Base-by-base conservation (phyloP, 2,113 vertebrate genomes). In the Boulengeromyrus knoepffleri region DNA sequence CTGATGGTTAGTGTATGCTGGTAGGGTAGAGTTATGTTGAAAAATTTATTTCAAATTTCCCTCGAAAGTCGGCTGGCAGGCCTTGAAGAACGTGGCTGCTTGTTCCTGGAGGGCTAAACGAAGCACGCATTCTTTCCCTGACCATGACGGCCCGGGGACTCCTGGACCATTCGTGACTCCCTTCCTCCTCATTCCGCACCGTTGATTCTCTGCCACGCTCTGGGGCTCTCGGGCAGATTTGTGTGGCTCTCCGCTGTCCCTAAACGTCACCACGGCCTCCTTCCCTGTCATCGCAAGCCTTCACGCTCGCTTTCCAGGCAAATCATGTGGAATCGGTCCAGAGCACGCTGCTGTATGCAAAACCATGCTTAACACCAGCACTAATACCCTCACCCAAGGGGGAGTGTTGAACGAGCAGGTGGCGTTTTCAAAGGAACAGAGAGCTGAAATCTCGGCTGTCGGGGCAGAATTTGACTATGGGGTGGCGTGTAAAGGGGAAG, bases 351-450 rank as follows among this genome's bases (percentile, higher is more conserved):
- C 91, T 92, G 90, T 31, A 88, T 46, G 90, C 91, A 92, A 94
- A 95, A 94, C 94, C 92, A 80, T 89, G 94, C 94, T 94, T 94
- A 93, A 94, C 92, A 91, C 92, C 91, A 88, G 89, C 50, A 15
- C 91, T 93, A 93, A 93, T 94, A 90, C 83, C 45, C 83, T 93
- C 93, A 90, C 89, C 90, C 83, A 3, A 88, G 93, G 91, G 90
- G 91, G 92, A 90, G 91, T 92, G 91, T 47, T 3, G 89, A 90
- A 91, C 91, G 91, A 93, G 92, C 94, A 93, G 93, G 93, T 94
- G 94, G 92, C 93, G 93, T 95, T 95, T 95, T 91, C 92, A 94
- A 93, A 93, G 93, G 93, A 91, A 93, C 91, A 85, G 49, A 88
- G 66, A 93, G 92, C 91, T 46, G 89, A 27, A n/a, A 53, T 90